Evolutionary conservation across 1,140 invertebrate species (phyloP).

Genomic region (Phenacoccus solenopsis): DNA sequence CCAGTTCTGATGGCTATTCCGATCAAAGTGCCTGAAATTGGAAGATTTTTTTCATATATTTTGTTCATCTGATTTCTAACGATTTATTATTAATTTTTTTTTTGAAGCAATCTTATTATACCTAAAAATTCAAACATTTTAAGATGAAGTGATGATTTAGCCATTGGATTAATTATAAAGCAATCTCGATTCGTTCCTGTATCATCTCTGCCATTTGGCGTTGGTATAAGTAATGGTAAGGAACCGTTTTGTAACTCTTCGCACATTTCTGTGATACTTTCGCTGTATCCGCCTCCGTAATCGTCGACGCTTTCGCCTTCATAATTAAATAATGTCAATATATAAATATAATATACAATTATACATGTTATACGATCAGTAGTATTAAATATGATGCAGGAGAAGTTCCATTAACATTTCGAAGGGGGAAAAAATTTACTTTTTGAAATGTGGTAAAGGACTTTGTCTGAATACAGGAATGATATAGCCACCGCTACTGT

Average conservation of each 20-base stretch:
- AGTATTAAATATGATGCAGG: too few species aligned
- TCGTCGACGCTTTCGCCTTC: constrained; percentile 91
- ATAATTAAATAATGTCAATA: too few species aligned
- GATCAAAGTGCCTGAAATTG: constrained; percentile 64
- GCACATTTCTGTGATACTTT: constrained; percentile 96
- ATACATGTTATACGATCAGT: too few species aligned
- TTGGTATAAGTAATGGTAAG: constrained; percentile 74
- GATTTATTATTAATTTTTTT: background rate
- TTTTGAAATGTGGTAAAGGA: too few species aligned
- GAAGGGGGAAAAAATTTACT: too few species aligned
- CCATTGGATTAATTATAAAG: constrained; percentile 75
- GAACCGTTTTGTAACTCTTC: constrained; percentile 91
- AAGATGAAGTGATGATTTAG: constrained; percentile 63
- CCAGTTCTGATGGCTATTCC: constrained; percentile 91
- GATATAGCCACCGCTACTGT: too few species aligned
- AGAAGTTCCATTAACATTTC: too few species aligned
- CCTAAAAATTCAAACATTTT: constrained; percentile 86
- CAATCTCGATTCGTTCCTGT: constrained; percentile 89
- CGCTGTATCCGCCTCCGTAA: constrained; percentile 92
- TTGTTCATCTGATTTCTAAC: too few species aligned
- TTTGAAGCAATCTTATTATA: constrained; percentile 27
- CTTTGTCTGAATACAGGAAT: too few species aligned
- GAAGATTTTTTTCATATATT: too few species aligned
- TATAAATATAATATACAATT: too few species aligned
- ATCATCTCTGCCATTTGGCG: constrained; percentile 90